These are phyloP conservation scores for Zoanthus sansibaricus DNA, from an alignment of 92 coral and sea anemone genomes.

Conservation along the genomic window DNA sequence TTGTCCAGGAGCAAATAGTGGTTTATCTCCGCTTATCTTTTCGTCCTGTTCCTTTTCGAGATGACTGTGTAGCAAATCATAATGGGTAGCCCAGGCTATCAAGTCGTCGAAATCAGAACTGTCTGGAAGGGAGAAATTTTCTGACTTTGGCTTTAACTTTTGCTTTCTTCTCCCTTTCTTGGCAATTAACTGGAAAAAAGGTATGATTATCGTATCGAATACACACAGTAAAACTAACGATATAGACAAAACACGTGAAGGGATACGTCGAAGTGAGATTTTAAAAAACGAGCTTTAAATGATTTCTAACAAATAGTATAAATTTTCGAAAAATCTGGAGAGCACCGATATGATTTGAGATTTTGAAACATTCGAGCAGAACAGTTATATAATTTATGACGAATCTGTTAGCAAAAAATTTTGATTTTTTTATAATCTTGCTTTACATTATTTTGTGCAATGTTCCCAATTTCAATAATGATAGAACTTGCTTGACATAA, in stretches of 20 bases:
- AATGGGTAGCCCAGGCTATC: background rate
- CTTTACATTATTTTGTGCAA: background rate
- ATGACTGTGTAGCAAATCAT: background rate
- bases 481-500: background rate
- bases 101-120: background rate
- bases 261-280: background rate
- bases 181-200: background rate
- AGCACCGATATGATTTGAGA: background rate
- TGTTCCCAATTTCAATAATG: background rate
- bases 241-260: background rate
- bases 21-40: background rate
- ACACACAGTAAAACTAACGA: background rate
- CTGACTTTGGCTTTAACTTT: background rate
- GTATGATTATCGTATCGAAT: background rate
- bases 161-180: background rate
- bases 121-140: background rate
- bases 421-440: background rate
- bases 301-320: background rate
- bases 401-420: background rate
- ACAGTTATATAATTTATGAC: background rate
- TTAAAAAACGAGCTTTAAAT: background rate
- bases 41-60: background rate
- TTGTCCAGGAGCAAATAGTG: background rate
- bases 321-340: background rate
- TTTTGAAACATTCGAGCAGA: background rate